These are phyloP conservation scores for Tapirus terrestris DNA, from an alignment of 2,113 vertebrate genomes.

Conservation along the genomic window DNA sequence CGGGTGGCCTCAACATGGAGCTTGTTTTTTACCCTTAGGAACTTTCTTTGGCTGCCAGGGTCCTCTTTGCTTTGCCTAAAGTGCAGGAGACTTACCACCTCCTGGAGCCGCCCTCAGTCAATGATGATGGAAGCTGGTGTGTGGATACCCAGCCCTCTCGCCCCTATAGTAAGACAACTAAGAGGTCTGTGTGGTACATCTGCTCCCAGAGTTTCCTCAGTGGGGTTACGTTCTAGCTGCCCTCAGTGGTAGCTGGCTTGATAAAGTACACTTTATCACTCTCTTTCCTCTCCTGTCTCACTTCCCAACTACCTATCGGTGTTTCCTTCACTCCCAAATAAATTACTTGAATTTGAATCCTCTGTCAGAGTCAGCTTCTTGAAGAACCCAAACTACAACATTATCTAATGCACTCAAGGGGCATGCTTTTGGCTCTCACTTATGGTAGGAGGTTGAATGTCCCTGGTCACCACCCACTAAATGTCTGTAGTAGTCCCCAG, in stretches of 20 bases:
- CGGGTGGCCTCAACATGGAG: no score
- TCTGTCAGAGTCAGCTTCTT: not conserved
- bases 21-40: not conserved
- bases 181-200: not conserved
- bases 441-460: not conserved
- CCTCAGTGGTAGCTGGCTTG: not conserved
- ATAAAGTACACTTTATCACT: not conserved
- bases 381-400: not conserved
- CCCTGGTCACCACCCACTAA: not conserved
- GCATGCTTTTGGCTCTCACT: not conserved
- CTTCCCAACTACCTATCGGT: not conserved
- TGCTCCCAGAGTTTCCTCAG: not conserved
- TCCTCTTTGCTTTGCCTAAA: not conserved
- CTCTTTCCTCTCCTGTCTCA: not conserved
- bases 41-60: not conserved
- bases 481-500: fast-evolving
- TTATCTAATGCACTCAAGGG: not conserved
- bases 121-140: no score
- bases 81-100: not conserved
- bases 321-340: not conserved
- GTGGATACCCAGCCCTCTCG: not conserved
- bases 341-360: not conserved
- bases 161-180: not conserved
- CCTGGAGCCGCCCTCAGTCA: not conserved
- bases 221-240: not conserved